Evolutionary conservation across 2,797 vertebrate genomes (phyloP).

Genomic region (Galago senegalensis): DNA sequence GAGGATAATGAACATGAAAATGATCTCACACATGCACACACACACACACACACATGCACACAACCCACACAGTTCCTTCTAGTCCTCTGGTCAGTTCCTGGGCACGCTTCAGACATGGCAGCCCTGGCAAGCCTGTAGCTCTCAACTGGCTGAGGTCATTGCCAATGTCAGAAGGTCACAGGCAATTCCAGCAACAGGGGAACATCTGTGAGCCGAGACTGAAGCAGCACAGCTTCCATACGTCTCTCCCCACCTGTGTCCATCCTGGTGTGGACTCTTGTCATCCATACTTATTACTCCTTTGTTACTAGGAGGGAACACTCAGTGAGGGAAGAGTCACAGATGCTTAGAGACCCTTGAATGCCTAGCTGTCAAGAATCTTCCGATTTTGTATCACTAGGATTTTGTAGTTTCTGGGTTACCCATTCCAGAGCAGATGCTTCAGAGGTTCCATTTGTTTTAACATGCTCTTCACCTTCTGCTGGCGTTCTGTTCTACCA

Average conservation of each 20-base stretch:
- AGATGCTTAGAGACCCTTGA: not conserved
- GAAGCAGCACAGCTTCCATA: not conserved
- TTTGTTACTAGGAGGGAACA: not conserved
- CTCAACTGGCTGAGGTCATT: not conserved
- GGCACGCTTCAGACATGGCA: not conserved
- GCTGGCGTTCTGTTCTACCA: not conserved
- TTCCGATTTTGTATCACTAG: not conserved
- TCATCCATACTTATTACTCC: not conserved
- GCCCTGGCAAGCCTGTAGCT: not conserved
- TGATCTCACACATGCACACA: no score
- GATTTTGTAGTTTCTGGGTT: slow-evolving; percentile 2
- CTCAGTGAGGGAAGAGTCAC: not conserved
- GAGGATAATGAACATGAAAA: slow-evolving; percentile 6
- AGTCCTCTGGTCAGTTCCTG: not conserved
- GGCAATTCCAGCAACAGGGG: not conserved
- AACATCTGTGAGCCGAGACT: not conserved
- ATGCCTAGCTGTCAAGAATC: not conserved
- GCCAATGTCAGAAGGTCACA: not conserved
- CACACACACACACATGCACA: not conserved
- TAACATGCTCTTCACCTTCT: not conserved
- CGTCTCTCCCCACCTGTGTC: not conserved
- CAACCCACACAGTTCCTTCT: not conserved
- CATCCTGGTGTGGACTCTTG: not conserved
- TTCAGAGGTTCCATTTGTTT: slow-evolving; percentile 30
- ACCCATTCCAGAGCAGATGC: not conserved